These are phyloP conservation scores for Platygyra sinensis DNA, from an alignment of 64 coral and sea anemone species.

Conservation along the genomic window DNA sequence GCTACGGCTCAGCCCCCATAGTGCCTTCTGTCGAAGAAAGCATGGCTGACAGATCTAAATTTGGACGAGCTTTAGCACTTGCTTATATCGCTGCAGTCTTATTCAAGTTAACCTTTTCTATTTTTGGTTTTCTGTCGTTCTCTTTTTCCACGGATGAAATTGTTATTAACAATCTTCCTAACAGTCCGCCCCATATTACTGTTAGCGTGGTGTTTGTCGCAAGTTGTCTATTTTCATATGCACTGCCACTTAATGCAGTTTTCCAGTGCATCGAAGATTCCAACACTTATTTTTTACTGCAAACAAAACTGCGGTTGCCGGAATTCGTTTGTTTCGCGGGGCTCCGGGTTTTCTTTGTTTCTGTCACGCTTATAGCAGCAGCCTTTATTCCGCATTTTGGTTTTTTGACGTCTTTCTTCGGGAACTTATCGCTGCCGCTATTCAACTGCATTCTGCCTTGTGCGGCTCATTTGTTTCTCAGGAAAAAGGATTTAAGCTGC, in stretches of 20 bases:
- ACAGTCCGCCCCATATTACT: not conserved
- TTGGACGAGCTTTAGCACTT: constrained; percentile 11
- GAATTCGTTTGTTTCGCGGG: not conserved
- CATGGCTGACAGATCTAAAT: constrained; percentile 37
- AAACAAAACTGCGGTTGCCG: not conserved
- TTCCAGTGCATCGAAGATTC: constrained; percentile 31
- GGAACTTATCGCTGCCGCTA: constrained; percentile 11
- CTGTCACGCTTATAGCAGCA: not conserved
- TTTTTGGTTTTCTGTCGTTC: constrained; percentile 48
- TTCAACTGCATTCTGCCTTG: constrained; percentile 21
- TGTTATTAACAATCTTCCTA: constrained; percentile 35
- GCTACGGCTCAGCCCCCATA: constrained; percentile 5
- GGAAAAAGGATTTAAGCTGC: not conserved
- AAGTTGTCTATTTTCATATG: constrained; percentile 23
- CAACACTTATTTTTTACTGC: not conserved
- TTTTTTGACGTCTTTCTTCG: constrained; percentile 1
- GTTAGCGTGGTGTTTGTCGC: not conserved
- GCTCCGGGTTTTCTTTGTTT: constrained; percentile 13
- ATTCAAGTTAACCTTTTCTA: constrained; percentile 30
- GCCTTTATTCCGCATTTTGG: constrained; percentile 57
- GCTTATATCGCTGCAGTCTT: not conserved
- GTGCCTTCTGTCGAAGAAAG: constrained; percentile 14
- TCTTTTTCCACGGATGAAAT: constrained; percentile 36
- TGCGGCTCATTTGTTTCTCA: not conserved
- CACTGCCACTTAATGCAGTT: constrained; percentile 24